Evolutionary conservation across 2,888 invertebrate species (phyloP).

Genomic region (Polylopha cassiicola): DNA sequence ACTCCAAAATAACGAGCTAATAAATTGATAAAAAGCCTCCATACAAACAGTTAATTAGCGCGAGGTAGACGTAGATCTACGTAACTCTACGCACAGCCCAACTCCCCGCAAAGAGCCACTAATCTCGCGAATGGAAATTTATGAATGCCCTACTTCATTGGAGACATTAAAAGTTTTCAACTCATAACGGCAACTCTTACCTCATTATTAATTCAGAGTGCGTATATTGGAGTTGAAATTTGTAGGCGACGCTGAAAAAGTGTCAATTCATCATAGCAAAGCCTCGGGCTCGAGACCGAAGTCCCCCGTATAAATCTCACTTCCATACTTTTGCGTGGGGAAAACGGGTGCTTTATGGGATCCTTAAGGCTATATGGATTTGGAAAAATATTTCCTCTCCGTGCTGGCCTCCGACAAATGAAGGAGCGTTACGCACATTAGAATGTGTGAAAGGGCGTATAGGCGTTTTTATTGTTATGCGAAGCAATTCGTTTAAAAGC

Average conservation of each 20-base stretch:
- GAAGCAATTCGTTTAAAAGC: constrained; percentile 77
- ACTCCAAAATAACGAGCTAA: constrained; percentile 4
- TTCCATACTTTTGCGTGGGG: constrained; percentile 76
- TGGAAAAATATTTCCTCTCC: constrained; percentile 76
- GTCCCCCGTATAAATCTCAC: constrained; percentile 76
- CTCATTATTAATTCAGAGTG: constrained; percentile 71
- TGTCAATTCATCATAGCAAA: constrained; percentile 77
- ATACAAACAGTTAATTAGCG: constrained; percentile 27
- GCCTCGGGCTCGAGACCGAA: constrained; percentile 70
- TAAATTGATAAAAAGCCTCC: constrained; percentile 26
- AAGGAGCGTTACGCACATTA: constrained; percentile 73
- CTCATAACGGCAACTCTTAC: constrained; percentile 63
- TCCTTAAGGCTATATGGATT: constrained; percentile 79
- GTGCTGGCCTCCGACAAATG: constrained; percentile 74
- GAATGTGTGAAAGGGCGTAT: constrained; percentile 74
- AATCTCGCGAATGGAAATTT: constrained; percentile 66
- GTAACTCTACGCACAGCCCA: constrained; percentile 42
- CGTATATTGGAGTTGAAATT: constrained; percentile 74
- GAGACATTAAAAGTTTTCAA: constrained; percentile 72
- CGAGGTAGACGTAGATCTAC: constrained; percentile 42
- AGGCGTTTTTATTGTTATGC: constrained; percentile 74
- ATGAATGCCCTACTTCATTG: constrained; percentile 67
- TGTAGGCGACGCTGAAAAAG: constrained; percentile 73
- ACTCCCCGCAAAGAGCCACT: constrained; percentile 56
- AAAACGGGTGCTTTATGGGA: constrained; percentile 77